Percentiles rank a stretch among this genome's conserved stretches.
Evolutionary conservation across 2,113 vertebrate genomes (phyloP).

Genomic region (Picathartes gymnocephalus): DNA sequence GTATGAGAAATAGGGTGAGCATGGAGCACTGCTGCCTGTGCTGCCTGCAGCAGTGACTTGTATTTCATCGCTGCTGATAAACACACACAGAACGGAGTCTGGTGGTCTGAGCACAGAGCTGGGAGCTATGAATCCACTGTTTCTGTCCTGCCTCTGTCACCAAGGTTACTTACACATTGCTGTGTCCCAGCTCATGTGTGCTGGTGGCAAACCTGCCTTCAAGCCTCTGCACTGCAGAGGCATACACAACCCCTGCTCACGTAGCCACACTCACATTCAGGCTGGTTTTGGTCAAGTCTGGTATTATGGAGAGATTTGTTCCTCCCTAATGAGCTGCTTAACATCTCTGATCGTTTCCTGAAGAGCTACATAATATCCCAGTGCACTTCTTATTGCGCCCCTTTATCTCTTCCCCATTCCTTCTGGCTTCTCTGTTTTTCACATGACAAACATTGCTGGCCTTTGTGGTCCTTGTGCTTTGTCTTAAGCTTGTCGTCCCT

Average conservation of each 20-base stretch:
- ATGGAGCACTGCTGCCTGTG: not conserved
- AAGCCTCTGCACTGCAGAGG: not conserved
- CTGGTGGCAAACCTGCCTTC: not conserved
- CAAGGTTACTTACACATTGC: conserved; percentile 34
- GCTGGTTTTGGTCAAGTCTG: not conserved
- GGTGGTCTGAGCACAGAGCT: not conserved
- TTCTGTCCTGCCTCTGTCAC: conserved; percentile 36
- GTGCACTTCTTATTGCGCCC: not conserved
- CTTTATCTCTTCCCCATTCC: not conserved
- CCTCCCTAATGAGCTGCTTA: not conserved
- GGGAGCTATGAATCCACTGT: not conserved
- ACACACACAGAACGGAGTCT: not conserved
- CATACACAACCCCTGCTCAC: not conserved
- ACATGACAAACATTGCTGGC: not conserved
- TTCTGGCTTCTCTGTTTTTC: not conserved
- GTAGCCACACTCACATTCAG: not conserved
- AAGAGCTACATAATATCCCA: not conserved
- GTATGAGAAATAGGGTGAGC: not conserved
- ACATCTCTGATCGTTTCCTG: not conserved
- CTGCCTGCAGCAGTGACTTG: not conserved
- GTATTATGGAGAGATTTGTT: not conserved
- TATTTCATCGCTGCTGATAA: not conserved
- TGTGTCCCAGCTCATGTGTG: not conserved
- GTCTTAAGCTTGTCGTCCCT: not conserved
- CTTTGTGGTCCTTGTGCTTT: not conserved